phyloP scores from a whole-genome alignment of 2,888 invertebrate species.

The Platycheirus albimanus region DNA sequence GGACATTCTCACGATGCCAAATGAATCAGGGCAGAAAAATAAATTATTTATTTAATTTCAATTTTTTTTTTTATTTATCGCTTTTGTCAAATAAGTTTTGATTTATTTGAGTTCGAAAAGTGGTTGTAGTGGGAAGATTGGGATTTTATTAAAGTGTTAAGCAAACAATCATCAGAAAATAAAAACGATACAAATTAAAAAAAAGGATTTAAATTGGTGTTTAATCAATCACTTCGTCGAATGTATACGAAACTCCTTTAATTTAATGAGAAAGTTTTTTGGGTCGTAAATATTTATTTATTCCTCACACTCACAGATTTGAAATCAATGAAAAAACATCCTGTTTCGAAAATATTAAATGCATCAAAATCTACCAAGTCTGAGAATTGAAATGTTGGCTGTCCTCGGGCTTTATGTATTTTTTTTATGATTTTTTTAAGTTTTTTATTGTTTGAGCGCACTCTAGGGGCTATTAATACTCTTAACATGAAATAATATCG shows the following conservation, averaged over 20 bases:
- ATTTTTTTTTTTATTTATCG: slow-evolving; percentile 2
- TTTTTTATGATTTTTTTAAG: too few relatives aligned
- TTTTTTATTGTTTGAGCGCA: too few relatives aligned
- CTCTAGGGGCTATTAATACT: too few relatives aligned
- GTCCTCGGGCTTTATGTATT: too few relatives aligned
- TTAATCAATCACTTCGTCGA: slow-evolving; percentile 57
- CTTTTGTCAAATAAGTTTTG: slow-evolving; percentile 38
- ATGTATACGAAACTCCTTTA: neutral
- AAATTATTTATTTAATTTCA: slow-evolving; percentile 33
- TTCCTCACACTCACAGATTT: too few relatives aligned
- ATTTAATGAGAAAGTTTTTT: neutral
- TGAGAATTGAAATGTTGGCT: too few relatives aligned
- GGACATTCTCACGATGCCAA: slow-evolving; percentile 24
- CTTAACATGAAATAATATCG: too few relatives aligned
- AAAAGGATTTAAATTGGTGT: slow-evolving; percentile 42
- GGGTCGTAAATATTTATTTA: too few relatives aligned
- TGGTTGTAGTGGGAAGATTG: neutral
- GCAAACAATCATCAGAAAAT: slow-evolving; percentile 13
- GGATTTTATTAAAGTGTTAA: slow-evolving; percentile 25
- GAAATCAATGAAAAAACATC: too few relatives aligned
- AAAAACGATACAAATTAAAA: neutral
- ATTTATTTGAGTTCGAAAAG: slow-evolving; percentile 37
- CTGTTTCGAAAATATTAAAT: too few relatives aligned
- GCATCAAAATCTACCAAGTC: too few relatives aligned
- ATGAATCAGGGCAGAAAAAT: slow-evolving; percentile 47